phyloP scores from a whole-genome alignment of 2,113 vertebrate species.

The Opisthocomus hoazin region DNA sequence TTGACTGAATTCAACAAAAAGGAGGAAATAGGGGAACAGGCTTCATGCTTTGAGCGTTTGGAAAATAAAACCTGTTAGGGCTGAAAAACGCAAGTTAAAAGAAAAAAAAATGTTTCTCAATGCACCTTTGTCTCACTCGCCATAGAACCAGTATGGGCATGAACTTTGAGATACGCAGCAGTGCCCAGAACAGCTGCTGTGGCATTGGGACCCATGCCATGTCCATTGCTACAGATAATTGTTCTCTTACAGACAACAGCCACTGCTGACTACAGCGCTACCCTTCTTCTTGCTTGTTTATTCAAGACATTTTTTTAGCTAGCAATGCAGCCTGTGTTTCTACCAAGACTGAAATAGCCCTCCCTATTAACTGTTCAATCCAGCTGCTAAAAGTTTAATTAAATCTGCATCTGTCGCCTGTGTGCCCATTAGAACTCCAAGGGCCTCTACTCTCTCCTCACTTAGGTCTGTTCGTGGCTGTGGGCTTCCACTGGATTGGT shows the following conservation, averaged over 20 bases:
- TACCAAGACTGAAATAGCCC: background rate
- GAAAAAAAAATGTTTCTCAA: background rate
- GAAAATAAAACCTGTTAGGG: background rate
- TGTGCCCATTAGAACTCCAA: background rate
- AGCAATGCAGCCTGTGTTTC: background rate
- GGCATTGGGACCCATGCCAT: background rate
- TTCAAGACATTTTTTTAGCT: background rate
- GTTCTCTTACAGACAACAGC: background rate
- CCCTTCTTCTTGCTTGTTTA: background rate
- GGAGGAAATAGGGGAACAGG: background rate
- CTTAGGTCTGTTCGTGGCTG: background rate
- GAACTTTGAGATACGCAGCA: background rate
- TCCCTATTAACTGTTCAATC: background rate
- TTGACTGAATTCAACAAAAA: background rate
- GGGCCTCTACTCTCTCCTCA: background rate
- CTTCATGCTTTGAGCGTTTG: background rate
- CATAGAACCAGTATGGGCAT: background rate
- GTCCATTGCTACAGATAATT: background rate
- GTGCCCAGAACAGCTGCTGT: background rate
- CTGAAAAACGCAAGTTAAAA: background rate
- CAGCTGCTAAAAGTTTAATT: background rate
- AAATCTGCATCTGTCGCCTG: background rate
- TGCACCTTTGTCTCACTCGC: background rate
- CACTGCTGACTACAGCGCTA: background rate
- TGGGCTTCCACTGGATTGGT: background rate